Base-by-base conservation (phyloP, 2,113 vertebrate species). In the Mirounga angustirostris region DNA sequence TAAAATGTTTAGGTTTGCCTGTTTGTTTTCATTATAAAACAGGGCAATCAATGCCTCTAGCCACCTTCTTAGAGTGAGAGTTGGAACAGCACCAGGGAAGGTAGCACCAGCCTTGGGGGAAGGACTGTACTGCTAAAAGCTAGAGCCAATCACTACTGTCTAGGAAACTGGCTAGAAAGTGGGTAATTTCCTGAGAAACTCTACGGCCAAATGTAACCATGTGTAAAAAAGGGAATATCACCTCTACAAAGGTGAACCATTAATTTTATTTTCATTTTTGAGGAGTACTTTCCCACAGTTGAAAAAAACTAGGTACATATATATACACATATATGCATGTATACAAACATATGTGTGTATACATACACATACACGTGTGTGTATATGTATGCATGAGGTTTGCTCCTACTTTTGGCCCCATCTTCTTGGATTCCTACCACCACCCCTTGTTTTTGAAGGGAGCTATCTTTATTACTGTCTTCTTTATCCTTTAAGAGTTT, bases 21-120 rank as follows among this genome's bases (percentile, higher is more conserved):
- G 15, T 76, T 91, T 82, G 28, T 76, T 92, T 92, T 52, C 40
- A 26, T 59, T 95, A 5, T 63, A 36, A 93, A 93, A 71, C n/a
- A 71, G 5, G 4, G 2, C 14, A n/a, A 12, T 36, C 8, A 26
- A 9, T 46, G 5, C 0, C 33, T 56, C 43, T 22, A n/a, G 43
- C 10, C 6, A 40, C 15, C 5, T 63, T 22, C 50, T 24, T 71
- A 56, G 19, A 86, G 30, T 63, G 0, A 81, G 15, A 74, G 81
- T 0, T 28, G 7, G 30, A 59, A 4, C 10, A 18, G 15, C 19
- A 4, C 4, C 33, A 43, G 73, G 15, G 73, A 65, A 65, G 56
- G 11, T 4, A 24, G 50, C 4, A 43, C 5, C 8, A 21, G 12
- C 28, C 26, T 30, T 43, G 8, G 81, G 40, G 30, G 56, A 81